Evolutionary conservation across 2,113 vertebrate species (phyloP), one percentile per base, ranked within the genome.

Genomic region (Hippoglossus stenolepis): DNA sequence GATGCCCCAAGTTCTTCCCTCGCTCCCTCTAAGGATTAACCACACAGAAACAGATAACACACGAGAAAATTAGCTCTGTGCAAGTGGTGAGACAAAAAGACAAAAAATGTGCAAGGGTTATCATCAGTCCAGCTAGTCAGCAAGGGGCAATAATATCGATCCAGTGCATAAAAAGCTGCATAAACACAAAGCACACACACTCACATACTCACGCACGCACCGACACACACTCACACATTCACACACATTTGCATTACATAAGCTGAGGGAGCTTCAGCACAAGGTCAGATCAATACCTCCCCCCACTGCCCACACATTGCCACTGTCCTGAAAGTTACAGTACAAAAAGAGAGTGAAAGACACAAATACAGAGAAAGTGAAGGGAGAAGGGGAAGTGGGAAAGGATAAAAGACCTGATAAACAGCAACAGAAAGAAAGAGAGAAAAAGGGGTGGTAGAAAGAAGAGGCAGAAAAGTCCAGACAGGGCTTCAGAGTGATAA

Each of bases 251-350:
- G 56, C 76, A 65, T 35, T 66, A 66, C 82, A 79, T 82, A 85
- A 84, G 59, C 68, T 47, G 24, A 85, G 83, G 78, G 70, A 82
- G 79, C 70, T 73, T 51, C 67, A 79, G 73, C 60, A 49, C 74
- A 78, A 83, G 82, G 73, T 81, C 76, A 62, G 73, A 88, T 91
- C 85, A 76, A 90, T 89, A 86, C 68, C 61, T 51, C 80, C 81
- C 69, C 65, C 64, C 65, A 49, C 66, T 67, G 24, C 74, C 69
- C 74, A 75, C 73, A 79, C 47, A 66, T 21, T 78, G 75, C 70
- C 31, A 77, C 79, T 85, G 72, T 75, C 68, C 70, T 73, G 58
- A 74, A 73, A 78, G 53, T n/a, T 58, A 62, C 0, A 3, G 23
- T 9, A 10, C 21, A 64, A n/a, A 9, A 2, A 73, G 38, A 65